Evolutionary conservation across 2,888 invertebrate genomes (phyloP), one percentile per base, ranked within the genome.

Genomic region (Toxonevra muliebris): DNA sequence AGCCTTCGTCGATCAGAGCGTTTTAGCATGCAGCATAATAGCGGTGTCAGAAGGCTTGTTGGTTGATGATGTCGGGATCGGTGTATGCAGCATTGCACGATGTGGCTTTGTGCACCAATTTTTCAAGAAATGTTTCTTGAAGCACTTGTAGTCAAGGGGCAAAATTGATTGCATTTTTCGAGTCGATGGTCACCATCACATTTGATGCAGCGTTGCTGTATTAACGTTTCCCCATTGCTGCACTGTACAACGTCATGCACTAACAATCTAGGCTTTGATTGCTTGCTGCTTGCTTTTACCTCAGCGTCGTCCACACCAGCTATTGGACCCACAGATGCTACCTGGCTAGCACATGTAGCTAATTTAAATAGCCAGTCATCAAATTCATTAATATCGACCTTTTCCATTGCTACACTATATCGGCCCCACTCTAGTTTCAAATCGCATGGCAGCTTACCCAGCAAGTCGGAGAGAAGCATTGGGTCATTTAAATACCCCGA

Each of bases 1-100:
- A 61, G 13, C 71, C 71, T 30, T 74, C 71, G 30, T 74, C 70
- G 43, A 71, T 66, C 13, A 70, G 48, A 1, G 69, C 17, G 15
- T 13, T 9, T 59, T 11, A 5, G 40, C 42, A 43, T 59, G 59
- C 13, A 59, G 19, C 59, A 60, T 17, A 10, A 60, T 45, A 48
- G n/a, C n/a, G n/a, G n/a, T n/a, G n/a, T n/a, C n/a, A n/a, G n/a
- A n/a, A n/a, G n/a, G n/a, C n/a, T n/a, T n/a, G 1, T n/a, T n/a
- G n/a, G n/a, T n/a, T n/a, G n/a, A n/a, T n/a, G n/a, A n/a, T n/a
- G n/a, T n/a, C n/a, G n/a, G n/a, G n/a, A n/a, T n/a, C n/a, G n/a
- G n/a, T n/a, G n/a, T n/a, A n/a, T n/a, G n/a, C n/a, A n/a, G n/a
- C 17, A 2, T n/a, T n/a, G n/a, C n/a, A n/a, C n/a, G n/a, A n/a